Base-by-base conservation (phyloP, 2,113 vertebrate species). In the Malaclemys terrapin region DNA sequence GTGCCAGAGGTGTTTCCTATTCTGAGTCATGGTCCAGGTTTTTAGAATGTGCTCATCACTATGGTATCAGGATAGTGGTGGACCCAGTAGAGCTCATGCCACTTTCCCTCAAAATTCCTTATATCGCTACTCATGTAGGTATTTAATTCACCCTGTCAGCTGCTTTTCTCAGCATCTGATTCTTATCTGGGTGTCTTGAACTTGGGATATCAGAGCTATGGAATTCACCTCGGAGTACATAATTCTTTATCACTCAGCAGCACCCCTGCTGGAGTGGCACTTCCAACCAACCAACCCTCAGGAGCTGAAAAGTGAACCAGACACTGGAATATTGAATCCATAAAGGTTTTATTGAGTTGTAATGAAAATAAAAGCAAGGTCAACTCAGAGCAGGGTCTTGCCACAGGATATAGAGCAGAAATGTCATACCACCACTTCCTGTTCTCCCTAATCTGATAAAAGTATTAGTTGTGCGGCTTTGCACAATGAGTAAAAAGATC, bases 91-190 rank as follows among this genome's bases (percentile, higher is more conserved):
- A 27, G 29, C 42, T 47, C 82, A 49, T 1, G 5, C 31, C 29
- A 22, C 27, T 59, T 81, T 45, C 54, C 17, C 50, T 89, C 59
- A 52, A 5, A 54, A 75, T 56, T 72, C 35, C 24, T 54, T 84
- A 47, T 14, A 6, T 79, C 8, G 8, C 62, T 85, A 69, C 42
- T 49, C 49, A 76, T 38, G 14, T 6, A n/a, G 0, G 0, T 8
- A 20, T 2, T 1, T 19, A 81, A 94, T 50, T 84, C 83, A 84
- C 47, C 14, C 35, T 12, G 47, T 82, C 49, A 52, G 5, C 8
- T 52, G 47, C 0, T 0, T 50, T 59, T 72, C 87, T 76, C 45
- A 69, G 52, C 54, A n/a, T 8, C 1, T 47, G 31, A 35, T 82
- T 89, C 56, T 84, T 56, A 75, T 1, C 11, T 47, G 38, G 47